phyloP scores from a whole-genome alignment of 2,888 invertebrate genomes.

The Caenorhabditis sulstoni region DNA sequence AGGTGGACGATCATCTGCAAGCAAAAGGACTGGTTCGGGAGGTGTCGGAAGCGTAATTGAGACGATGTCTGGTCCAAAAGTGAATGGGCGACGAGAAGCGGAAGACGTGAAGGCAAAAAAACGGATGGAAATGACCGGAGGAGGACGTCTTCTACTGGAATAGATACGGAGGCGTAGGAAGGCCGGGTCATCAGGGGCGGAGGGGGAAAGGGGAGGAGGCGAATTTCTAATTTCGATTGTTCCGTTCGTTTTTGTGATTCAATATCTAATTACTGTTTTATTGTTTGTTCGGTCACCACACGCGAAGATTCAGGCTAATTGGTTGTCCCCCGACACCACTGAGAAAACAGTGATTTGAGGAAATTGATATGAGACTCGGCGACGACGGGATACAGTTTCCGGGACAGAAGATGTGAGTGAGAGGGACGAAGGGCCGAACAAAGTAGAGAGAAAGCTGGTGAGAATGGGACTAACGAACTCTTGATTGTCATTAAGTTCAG shows the following conservation, averaged over 20 bases:
- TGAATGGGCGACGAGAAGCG: slow-evolving; percentile 1
- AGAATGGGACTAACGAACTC: slow-evolving; percentile 23
- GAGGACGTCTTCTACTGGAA: slow-evolving; percentile 16
- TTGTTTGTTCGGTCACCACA: slow-evolving; percentile 43
- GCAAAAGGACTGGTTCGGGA: slow-evolving; percentile 17
- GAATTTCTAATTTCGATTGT: slow-evolving; percentile 50
- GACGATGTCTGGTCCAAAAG: neutral
- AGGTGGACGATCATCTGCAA: slow-evolving; percentile 46
- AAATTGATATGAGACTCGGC: slow-evolving; percentile 28
- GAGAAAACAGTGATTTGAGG: slow-evolving; percentile 39
- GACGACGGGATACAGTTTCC: slow-evolving; percentile 5
- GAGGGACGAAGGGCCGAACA: neutral
- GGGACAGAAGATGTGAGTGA: slow-evolving; percentile 7
- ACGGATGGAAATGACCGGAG: slow-evolving; percentile 1
- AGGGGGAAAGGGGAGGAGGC: slow-evolving; percentile 13
- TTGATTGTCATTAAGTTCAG: slow-evolving; percentile 15
- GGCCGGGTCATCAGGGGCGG: slow-evolving; percentile 10
- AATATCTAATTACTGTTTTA: slow-evolving; percentile 57
- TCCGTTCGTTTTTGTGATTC: slow-evolving; percentile 48
- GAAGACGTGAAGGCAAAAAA: slow-evolving; percentile 9
- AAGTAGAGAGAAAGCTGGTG: neutral
- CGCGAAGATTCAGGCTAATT: slow-evolving; percentile 51
- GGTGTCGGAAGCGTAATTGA: too few relatives aligned
- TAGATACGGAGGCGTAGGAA: slow-evolving; percentile 16
- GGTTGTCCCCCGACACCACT: slow-evolving; percentile 41